A percentile compares a stretch with the other conserved stretches of the same genome.
Evolutionary conservation across 2,113 vertebrate species (phyloP).

Genomic region (Petromus typicus): DNA sequence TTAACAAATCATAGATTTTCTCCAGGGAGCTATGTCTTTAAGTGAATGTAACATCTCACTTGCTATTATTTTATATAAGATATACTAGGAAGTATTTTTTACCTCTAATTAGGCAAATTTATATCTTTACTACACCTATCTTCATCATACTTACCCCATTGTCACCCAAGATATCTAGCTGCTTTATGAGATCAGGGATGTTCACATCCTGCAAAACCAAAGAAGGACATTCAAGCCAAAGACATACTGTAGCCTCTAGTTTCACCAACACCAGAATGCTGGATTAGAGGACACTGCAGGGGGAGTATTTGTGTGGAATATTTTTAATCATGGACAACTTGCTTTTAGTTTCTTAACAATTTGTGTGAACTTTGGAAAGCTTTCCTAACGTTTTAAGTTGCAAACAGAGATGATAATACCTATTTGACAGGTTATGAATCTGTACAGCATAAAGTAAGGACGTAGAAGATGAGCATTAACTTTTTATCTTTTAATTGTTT

Average conservation of each 20-base stretch:
- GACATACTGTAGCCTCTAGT: background rate
- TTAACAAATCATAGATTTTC: background rate
- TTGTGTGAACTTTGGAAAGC: background rate
- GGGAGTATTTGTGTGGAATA: background rate
- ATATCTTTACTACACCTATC: background rate
- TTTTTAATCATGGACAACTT: background rate
- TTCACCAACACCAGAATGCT: background rate
- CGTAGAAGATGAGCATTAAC: background rate
- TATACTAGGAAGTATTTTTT: background rate
- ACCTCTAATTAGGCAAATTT: background rate
- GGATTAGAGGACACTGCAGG: background rate
- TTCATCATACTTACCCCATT: constrained; percentile 92
- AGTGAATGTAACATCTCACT: background rate
- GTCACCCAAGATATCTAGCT: constrained; percentile 97
- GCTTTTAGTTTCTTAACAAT: background rate
- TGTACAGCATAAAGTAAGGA: background rate
- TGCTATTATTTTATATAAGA: background rate
- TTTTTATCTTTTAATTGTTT: background rate
- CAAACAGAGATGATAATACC: background rate
- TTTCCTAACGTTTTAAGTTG: background rate
- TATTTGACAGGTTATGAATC: background rate
- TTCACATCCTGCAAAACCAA: constrained; percentile 93
- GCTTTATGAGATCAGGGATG: constrained; percentile 99
- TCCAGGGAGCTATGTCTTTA: background rate
- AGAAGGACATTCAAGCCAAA: constrained; percentile 7